Base-by-base conservation (phyloP, 1,140 invertebrate genomes). In the Lucilia cuprina region DNA sequence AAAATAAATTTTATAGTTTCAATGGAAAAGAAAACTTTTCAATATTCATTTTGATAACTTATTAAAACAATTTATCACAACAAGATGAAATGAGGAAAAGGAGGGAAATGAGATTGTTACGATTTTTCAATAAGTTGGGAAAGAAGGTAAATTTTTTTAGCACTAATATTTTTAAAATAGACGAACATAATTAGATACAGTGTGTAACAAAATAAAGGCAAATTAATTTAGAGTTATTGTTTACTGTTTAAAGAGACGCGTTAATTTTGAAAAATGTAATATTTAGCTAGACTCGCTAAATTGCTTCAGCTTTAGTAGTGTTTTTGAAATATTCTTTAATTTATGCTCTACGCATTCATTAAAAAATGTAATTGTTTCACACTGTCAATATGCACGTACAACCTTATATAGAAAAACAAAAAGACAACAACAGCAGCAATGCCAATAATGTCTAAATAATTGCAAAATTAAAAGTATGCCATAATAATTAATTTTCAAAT, bases 401-500 rank as follows among this genome's bases (percentile, higher is more conserved):
- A 8, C 5, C 5, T 7, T 41, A 41, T 41, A 5, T 41, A 41
- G 41, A 0, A 41, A 41, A 30, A 30, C 25, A 30, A 30, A 30
- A 30, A 30, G n/a, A n/a, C n/a, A n/a, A 30, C 25, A 30, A 55
- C 19, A 70, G 12, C 65, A 70, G 65, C 65, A 21, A 25, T 25
- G 2, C 65, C 19, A 70, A 70, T 70, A 70, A 19, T 70, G 19
- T 21, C 5, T 17, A 70, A 70, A 70, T 70, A 70, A 70, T 70
- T 70, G 19, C n/a, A 25, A 70, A 70, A 70, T 70, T 19, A 70
- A 70, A 70, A 70, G n/a, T 21, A 70, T 12, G 65, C 65, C 19
- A 70, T 70, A 25, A 70, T 70, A 70, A 70, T 70, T 70, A 70
- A 70, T 70, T 70, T 70, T 70, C 65, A 70, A 21, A 70, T 70